Evolutionary conservation across 2,888 invertebrate species (phyloP), one percentile per base, ranked within the genome.

Genomic region (Chymomyza procnemis): DNA sequence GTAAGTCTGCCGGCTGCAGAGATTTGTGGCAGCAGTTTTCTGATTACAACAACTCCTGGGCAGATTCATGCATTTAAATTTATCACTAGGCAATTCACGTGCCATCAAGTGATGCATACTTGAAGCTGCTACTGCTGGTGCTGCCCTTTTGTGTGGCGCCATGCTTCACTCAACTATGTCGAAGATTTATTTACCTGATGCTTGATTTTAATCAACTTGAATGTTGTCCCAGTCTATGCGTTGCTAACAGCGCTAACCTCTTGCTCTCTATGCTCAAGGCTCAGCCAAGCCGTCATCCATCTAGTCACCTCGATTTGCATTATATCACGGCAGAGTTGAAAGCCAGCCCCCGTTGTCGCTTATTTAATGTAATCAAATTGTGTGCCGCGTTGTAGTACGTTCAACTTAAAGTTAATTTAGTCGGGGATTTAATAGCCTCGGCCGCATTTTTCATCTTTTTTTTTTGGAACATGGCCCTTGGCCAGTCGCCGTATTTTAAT

Each of bases 1-100:
- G 96, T 96, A 90, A 87, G 87, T 78, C 50, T 50, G 50, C 6
- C 34, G 9, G 34, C 41, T 55, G 50, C 48, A 60, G 63, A 21
- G 62, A 57, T 71, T 68, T 54, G 50, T 50, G 34, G 12, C 12
- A 41, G 12, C 57, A 59, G 41, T 19, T 66, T 69, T 66, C 73
- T 70, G 72, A 72, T 76, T 71, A 59, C 64, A 8, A 65, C 62
- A 19, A 46, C 54, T 57, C 66, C 26, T 22, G 19, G 52, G n/a
- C n/a, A 64, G 74, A 80, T 84, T 84, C 79, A 75, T 83, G 74
- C 81, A 83, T 75, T 80, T 75, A 76, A 80, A 84, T 84, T 85
- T 85, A 84, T 84, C 81, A 79, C 74, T 69, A 60, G 50, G 67
- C 69, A 66, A 74, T 71, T 75, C 68, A 54, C 48, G 56, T 60